phyloP scores from a whole-genome alignment of 2,113 vertebrate species.

The Dasyurus viverrinus region DNA sequence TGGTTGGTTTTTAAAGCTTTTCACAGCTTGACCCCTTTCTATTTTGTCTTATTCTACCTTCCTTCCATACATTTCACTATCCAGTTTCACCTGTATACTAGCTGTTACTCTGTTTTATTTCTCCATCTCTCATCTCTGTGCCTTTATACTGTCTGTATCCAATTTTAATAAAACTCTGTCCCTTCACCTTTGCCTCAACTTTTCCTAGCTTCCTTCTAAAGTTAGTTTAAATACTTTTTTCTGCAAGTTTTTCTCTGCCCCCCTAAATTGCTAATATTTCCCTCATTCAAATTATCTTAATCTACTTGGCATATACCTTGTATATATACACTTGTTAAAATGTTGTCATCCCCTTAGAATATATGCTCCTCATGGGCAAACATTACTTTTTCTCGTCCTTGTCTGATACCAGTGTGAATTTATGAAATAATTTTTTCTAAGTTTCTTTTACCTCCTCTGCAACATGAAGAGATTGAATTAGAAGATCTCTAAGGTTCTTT shows the following conservation, averaged over 20 bases:
- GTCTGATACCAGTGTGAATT: not conserved
- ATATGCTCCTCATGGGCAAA: not conserved
- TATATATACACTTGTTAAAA: not conserved
- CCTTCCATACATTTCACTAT: not conserved
- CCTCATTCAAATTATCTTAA: not conserved
- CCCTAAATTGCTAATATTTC: too few species aligned
- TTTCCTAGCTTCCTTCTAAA: not conserved
- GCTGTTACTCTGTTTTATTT: not conserved
- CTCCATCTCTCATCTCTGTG: not conserved
- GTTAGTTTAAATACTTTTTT: not conserved
- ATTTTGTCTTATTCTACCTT: not conserved
- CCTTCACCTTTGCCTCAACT: not conserved
- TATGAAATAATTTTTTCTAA: not conserved
- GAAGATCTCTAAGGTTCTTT: not conserved
- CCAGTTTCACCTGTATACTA: not conserved
- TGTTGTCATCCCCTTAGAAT: not conserved
- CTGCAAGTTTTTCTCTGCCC: not conserved
- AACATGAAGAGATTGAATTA: not conserved
- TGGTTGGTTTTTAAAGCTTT: not conserved
- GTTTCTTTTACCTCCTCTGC: not conserved
- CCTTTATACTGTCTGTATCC: not conserved
- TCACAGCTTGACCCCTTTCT: not conserved
- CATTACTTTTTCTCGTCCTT: not conserved
- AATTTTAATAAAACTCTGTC: not conserved
- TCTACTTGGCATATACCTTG: not conserved